phyloP scores from a whole-genome alignment of 2,113 vertebrate genomes.

The Symphodus melops region DNA sequence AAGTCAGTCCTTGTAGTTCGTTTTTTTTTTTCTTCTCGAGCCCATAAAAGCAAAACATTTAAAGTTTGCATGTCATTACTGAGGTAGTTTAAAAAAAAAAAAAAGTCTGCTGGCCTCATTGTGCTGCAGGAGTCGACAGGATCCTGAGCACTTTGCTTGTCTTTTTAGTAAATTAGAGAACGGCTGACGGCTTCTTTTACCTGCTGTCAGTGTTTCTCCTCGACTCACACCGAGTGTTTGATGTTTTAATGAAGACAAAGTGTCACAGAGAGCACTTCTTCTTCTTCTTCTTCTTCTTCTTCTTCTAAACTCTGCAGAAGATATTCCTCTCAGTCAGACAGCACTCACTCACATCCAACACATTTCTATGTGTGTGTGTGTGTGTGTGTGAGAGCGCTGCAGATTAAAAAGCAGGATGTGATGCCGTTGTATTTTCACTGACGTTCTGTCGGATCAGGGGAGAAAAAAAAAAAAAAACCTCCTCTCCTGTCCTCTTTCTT shows the following conservation, averaged over 20 bases:
- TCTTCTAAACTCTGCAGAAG: neutral
- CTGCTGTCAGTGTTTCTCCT: neutral
- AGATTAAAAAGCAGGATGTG: slow-evolving; percentile 45
- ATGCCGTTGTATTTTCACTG: slow-evolving; percentile 45
- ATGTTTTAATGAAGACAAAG: slow-evolving; percentile 1
- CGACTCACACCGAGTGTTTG: neutral
- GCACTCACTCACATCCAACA: neutral
- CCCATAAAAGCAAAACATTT: neutral
- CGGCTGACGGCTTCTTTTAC: neutral
- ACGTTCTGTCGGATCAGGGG: slow-evolving; percentile 40
- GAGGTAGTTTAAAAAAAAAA: neutral
- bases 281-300: neutral
- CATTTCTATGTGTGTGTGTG: neutral
- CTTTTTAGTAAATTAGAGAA: neutral
- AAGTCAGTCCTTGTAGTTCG: too few relatives aligned
- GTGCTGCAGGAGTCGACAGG: neutral
- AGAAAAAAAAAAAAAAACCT: too few relatives aligned
- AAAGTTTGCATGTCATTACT: neutral
- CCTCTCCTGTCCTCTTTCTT: slow-evolving; percentile 13
- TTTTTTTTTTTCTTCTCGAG: too few relatives aligned
- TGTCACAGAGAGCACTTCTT: neutral
- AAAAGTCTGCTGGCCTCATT: neutral
- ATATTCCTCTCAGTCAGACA: neutral
- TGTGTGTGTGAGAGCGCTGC: slow-evolving; percentile 10
- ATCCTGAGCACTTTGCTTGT: neutral